Percentiles rank a stretch among this genome's conserved stretches.
phyloP scores from a whole-genome alignment of 2,888 invertebrate species.

The Cephus rjabovi region DNA sequence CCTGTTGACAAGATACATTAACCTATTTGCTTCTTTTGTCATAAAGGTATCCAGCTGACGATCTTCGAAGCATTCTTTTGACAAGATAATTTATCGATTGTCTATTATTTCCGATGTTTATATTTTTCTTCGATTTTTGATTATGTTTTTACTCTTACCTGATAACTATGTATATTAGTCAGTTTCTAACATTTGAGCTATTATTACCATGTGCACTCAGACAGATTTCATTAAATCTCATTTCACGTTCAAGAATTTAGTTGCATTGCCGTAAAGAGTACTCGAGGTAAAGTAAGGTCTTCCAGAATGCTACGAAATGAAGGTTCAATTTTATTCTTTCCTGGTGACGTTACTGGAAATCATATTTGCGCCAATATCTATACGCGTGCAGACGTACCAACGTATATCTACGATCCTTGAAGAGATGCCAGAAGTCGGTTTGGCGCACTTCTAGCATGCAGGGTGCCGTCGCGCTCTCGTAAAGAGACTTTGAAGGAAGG shows the following conservation, averaged over 20 bases:
- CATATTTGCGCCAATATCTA: conserved; percentile 54
- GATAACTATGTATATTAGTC: neutral
- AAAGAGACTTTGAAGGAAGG: conserved; percentile 30
- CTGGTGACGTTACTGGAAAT: conserved; percentile 47
- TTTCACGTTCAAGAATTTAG: neutral
- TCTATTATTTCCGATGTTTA: neutral
- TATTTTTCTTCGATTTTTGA: neutral
- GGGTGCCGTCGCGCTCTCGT: conserved; percentile 21
- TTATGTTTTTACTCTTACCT: neutral
- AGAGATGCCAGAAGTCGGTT: neutral
- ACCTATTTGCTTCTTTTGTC: conserved; percentile 58
- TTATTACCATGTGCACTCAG: neutral
- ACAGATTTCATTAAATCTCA: neutral
- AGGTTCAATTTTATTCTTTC: conserved; percentile 51
- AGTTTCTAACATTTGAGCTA: neutral
- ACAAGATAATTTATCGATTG: neutral
- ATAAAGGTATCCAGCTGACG: conserved; percentile 54
- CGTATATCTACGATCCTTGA: neutral
- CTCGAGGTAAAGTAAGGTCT: neutral
- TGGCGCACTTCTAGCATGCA: neutral
- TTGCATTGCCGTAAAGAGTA: neutral
- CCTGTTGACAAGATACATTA: conserved; percentile 65
- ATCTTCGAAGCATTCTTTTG: conserved; percentile 29
- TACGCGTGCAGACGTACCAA: neutral
- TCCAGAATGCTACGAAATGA: conserved; percentile 4